A percentile compares a stretch with the other conserved stretches of the same genome.
phyloP scores from a whole-genome alignment of 2,888 invertebrate species.

The Melikaiella ostensackeni region DNA sequence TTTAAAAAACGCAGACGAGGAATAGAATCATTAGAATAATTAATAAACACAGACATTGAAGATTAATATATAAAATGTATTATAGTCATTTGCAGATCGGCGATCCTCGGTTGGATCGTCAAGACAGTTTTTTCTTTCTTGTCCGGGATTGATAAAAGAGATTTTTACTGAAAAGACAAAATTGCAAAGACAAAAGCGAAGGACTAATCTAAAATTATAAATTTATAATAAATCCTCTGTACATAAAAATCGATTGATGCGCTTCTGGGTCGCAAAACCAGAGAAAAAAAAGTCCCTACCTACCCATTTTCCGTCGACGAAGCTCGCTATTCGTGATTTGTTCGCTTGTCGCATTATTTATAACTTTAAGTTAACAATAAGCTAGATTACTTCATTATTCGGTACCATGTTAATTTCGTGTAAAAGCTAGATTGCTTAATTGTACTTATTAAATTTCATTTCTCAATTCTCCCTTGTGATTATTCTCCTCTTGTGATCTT shows the following conservation, averaged over 20 bases:
- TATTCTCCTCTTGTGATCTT: no score
- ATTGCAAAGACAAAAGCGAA: slow-evolving; percentile 59
- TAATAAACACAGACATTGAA: slow-evolving; percentile 60
- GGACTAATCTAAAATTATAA: slow-evolving; percentile 58
- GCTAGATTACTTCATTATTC: slow-evolving; percentile 46
- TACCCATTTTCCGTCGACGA: background rate
- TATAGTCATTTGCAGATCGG: slow-evolving; percentile 71
- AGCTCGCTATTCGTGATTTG: slow-evolving; percentile 41
- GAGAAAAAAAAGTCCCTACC: slow-evolving; percentile 23
- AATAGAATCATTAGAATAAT: slow-evolving; percentile 54
- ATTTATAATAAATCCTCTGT: slow-evolving; percentile 63
- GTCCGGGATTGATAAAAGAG: slow-evolving; percentile 1
- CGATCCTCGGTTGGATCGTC: slow-evolving; percentile 39
- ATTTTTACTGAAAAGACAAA: slow-evolving; percentile 57
- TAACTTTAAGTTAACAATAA: slow-evolving; percentile 45
- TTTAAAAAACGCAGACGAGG: slow-evolving; percentile 40
- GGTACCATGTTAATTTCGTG: slow-evolving; percentile 64
- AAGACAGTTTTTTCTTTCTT: slow-evolving; percentile 22
- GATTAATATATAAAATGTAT: slow-evolving; percentile 76
- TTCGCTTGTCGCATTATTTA: slow-evolving; percentile 47
- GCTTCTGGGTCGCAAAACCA: slow-evolving; percentile 45
- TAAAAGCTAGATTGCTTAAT: slow-evolving; percentile 71
- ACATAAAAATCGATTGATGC: slow-evolving; percentile 60
- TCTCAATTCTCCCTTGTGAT: slow-evolving; percentile 7
- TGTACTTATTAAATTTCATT: background rate